Percentiles rank a stretch among this genome's conserved stretches.
phyloP scores from a whole-genome alignment of 2,797 vertebrate genomes.

The Ciconia nigra region DNA sequence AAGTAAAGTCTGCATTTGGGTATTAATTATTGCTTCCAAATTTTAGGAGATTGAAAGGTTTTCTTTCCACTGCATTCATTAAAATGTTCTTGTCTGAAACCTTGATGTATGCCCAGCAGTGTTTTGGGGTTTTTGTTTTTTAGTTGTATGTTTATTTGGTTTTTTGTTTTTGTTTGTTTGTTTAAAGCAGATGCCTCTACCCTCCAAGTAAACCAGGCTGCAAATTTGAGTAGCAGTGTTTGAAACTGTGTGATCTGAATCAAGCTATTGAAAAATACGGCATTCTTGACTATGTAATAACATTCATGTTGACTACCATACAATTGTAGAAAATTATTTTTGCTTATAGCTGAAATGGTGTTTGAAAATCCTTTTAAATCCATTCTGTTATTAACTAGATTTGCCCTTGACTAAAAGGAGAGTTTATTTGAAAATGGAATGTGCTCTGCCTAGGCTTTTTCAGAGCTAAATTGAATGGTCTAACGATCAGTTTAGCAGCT shows the following conservation, averaged over 20 bases:
- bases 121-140: neutral
- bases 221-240: neutral
- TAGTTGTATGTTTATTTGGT: too few species aligned
- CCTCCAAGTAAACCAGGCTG: neutral
- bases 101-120: neutral
- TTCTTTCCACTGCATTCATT: neutral
- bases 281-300: neutral
- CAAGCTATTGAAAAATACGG: neutral
- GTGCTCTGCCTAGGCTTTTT: neutral
- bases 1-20: neutral
- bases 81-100: neutral
- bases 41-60: neutral
- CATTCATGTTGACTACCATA: neutral
- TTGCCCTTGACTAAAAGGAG: slow-evolving; percentile 27
- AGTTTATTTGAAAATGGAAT: neutral
- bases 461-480: neutral
- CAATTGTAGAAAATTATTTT: neutral
- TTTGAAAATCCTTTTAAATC: neutral
- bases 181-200: neutral
- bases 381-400: neutral
- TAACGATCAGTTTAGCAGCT: neutral
- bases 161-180: neutral
- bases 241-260: neutral
- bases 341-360: neutral
- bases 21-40: neutral